A percentile compares a stretch with the other conserved stretches of the same genome.
These are phyloP conservation scores for Dromas ardeola DNA, from an alignment of 2,113 vertebrate species.

Conservation along the genomic window DNA sequence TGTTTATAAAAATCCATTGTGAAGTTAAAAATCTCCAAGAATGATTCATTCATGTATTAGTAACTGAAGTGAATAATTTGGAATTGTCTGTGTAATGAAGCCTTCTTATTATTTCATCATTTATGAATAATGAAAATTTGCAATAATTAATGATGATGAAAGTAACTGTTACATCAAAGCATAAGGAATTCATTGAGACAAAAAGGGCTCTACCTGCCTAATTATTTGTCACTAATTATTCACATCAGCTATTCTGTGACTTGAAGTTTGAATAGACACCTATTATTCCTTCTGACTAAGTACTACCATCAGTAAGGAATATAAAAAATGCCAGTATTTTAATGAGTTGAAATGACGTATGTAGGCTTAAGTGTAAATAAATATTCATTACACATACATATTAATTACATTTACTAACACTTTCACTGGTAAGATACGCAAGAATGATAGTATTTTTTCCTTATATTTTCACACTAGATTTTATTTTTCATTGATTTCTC, in stretches of 20 bases:
- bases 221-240: neutral
- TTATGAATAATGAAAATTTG: neutral
- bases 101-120: neutral
- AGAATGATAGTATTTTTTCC: neutral
- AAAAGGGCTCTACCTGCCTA: neutral
- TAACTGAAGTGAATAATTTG: neutral
- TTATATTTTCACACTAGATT: neutral
- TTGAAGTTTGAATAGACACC: neutral
- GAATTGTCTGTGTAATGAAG: neutral
- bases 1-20: neutral
- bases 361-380: neutral
- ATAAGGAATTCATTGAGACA: neutral
- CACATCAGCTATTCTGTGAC: neutral
- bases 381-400: neutral
- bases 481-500: neutral
- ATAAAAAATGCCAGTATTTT: neutral
- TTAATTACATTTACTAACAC: neutral
- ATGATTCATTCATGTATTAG: neutral
- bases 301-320: neutral
- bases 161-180: neutral
- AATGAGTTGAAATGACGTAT: neutral
- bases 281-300: neutral
- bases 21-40: neutral
- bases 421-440: neutral
- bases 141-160: neutral